Evolutionary conservation across 2,888 invertebrate species (phyloP).

Genomic region (Isotomurus palustris): DNA sequence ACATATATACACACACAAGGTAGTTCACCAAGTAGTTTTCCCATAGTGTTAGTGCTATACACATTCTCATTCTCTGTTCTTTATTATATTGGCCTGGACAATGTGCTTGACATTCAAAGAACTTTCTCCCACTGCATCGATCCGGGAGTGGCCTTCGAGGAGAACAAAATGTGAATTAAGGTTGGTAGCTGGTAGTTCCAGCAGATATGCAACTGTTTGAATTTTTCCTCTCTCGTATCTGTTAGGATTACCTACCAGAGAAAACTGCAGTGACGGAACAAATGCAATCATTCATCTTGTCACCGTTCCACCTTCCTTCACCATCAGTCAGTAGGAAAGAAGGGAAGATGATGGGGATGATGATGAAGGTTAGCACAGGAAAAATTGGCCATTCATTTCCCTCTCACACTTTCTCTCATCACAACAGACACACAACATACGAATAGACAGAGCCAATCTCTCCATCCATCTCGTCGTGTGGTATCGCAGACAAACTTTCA

Average conservation of each 20-base stretch:
- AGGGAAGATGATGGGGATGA: too few species aligned
- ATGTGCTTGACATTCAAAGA: too few species aligned
- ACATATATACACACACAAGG: not conserved
- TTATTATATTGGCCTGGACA: not conserved
- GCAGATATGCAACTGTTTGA: too few species aligned
- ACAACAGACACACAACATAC: not conserved
- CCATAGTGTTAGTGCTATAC: not conserved
- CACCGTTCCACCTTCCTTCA: not conserved
- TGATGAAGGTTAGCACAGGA: too few species aligned
- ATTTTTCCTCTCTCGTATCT: slow-evolving; percentile 1
- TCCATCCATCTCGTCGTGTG: not conserved
- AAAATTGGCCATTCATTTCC: not conserved
- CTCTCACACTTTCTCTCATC: not conserved
- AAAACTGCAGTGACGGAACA: slow-evolving; percentile 1
- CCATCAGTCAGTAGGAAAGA: too few species aligned
- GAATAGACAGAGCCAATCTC: not conserved
- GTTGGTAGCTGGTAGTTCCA: too few species aligned
- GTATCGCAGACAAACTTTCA: too few species aligned
- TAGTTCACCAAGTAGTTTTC: too few species aligned
- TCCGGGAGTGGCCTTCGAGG: not conserved
- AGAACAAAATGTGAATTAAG: not conserved
- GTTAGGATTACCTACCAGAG: slow-evolving; percentile 1
- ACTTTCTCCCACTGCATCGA: not conserved
- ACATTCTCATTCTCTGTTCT: not conserved
- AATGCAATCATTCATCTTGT: slow-evolving; percentile 12